Evolutionary conservation across 2,888 invertebrate genomes (phyloP).

Genomic region (Ecliptopera silaceata): DNA sequence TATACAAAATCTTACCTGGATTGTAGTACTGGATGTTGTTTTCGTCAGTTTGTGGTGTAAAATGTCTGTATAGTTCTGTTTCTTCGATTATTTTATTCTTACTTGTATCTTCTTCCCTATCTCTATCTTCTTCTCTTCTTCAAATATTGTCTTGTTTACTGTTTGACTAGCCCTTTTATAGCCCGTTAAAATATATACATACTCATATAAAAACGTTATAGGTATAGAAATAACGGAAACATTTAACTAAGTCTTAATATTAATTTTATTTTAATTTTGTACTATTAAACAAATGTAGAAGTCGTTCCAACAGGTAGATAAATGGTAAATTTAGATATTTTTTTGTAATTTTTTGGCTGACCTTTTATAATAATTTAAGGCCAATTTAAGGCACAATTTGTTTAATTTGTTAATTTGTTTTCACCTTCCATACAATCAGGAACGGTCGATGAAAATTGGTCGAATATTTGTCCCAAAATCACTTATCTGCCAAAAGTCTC

Average conservation of each 20-base stretch:
- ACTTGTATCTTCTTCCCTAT: conserved; percentile 38
- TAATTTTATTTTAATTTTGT: conserved; percentile 82
- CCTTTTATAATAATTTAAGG: conserved; percentile 82
- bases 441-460: conserved; percentile 78
- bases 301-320: conserved; percentile 78
- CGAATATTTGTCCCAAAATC: conserved; percentile 71
- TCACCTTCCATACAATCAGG: conserved; percentile 71
- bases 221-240: conserved; percentile 78
- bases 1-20: conserved; percentile 23
- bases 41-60: conserved; percentile 37
- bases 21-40: conserved; percentile 26
- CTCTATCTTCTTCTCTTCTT: conserved; percentile 49
- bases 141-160: conserved; percentile 61
- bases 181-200: conserved; percentile 71
- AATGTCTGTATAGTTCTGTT: conserved; percentile 28
- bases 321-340: conserved; percentile 73
- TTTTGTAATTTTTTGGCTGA: conserved; percentile 72
- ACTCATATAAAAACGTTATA: conserved; percentile 77
- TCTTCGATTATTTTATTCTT: conserved; percentile 31
- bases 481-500: conserved; percentile 71
- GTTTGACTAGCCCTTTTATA: conserved; percentile 65
- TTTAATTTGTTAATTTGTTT: conserved; percentile 63
- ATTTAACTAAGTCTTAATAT: conserved; percentile 79
- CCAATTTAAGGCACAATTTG: conserved; percentile 82
- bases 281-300: conserved; percentile 82